Evolutionary conservation across 2,888 invertebrate species (phyloP).

Genomic region (Ormyrus rosae): DNA sequence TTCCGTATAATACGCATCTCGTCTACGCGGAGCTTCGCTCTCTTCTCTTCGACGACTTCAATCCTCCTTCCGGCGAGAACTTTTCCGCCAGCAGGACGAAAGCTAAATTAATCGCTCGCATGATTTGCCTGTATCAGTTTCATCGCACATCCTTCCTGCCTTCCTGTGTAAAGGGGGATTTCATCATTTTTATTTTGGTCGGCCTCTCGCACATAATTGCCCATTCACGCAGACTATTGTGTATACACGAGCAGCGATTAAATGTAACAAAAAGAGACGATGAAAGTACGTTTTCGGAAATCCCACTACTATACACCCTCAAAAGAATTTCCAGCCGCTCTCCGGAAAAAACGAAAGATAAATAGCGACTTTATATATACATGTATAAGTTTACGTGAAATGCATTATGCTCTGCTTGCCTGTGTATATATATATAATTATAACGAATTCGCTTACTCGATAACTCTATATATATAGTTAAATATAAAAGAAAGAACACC

Average conservation of each 20-base stretch:
- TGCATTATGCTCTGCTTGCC: not conserved
- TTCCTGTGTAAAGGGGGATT: not conserved
- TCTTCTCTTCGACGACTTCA: no score
- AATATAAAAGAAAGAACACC: conserved; percentile 25
- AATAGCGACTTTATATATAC: not conserved
- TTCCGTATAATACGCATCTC: conserved; percentile 19
- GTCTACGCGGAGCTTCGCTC: no score
- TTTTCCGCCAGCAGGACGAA: no score
- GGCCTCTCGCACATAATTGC: no score
- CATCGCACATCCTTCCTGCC: not conserved
- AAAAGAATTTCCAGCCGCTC: not conserved
- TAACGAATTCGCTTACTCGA: conserved; percentile 14
- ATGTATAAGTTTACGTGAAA: not conserved
- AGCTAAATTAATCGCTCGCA: no score
- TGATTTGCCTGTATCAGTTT: no score
- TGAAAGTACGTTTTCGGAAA: not conserved
- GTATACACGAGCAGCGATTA: no score
- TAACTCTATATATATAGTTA: conserved; percentile 11
- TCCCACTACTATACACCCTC: not conserved
- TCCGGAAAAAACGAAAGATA: conserved; percentile 13
- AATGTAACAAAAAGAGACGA: not conserved
- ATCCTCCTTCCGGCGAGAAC: no score
- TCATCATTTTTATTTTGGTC: no score
- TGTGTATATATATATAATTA: conserved; percentile 18
- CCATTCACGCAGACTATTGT: no score